Conservation (phyloP, 1,140 invertebrate species). For the Meloidogyne floridensis region DNA sequence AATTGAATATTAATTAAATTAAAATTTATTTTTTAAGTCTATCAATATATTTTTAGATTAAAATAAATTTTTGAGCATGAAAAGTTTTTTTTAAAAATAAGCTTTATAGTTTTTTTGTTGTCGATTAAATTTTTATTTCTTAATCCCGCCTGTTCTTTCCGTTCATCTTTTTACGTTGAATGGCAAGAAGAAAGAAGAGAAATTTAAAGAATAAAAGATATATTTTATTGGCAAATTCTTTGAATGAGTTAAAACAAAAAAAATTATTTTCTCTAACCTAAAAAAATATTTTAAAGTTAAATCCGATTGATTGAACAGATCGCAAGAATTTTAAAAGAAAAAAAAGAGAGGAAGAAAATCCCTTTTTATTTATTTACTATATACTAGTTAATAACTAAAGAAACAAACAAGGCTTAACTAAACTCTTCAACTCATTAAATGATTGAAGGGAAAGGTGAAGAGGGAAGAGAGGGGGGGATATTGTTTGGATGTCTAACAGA, state of each 20-base stretch:
- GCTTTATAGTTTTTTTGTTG: neutral
- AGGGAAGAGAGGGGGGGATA: no score
- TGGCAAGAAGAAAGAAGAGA: neutral
- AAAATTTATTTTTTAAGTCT: no score
- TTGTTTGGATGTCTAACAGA: no score
- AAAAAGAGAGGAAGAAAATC: neutral
- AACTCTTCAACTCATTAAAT: no score
- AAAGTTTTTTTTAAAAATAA: neutral
- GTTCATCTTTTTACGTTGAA: neutral
- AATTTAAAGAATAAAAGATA: neutral
- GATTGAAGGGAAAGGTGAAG: no score
- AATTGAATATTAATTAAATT: no score
- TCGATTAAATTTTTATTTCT: neutral
- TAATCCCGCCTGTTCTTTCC: slow-evolving; percentile 5
- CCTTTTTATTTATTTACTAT: neutral
- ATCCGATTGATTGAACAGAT: slow-evolving; percentile 6
- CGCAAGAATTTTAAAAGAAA: neutral
- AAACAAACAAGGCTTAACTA: no score
- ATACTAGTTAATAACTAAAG: no score
- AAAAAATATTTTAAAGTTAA: slow-evolving; percentile 4
- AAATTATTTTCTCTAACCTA: neutral
- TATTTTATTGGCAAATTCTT: neutral
- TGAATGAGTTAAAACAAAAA: neutral
- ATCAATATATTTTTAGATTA: neutral
- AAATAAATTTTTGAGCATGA: neutral